These are phyloP conservation scores for Callipepla californica DNA, from an alignment of 2,113 vertebrate species.

Conservation along the genomic window DNA sequence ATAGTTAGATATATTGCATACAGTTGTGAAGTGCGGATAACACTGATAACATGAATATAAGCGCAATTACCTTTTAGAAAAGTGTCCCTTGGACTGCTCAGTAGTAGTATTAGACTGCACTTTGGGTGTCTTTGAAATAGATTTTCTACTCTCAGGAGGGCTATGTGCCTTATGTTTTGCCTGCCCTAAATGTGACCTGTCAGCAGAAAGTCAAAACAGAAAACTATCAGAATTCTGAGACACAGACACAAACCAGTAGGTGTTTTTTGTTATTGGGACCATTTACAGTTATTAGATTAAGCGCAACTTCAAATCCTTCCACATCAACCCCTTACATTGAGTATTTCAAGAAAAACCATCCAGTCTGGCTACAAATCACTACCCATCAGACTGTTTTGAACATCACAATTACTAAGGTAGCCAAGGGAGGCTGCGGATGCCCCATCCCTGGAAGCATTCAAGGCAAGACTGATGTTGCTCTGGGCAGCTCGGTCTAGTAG, in stretches of 20 bases:
- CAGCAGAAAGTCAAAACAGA: slow-evolving; percentile 87
- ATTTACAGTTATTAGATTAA: slow-evolving; percentile 10
- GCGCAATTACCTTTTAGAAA: slow-evolving; percentile 94
- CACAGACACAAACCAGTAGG: slow-evolving; percentile 62
- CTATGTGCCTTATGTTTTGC: slow-evolving; percentile 98
- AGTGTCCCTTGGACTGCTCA: slow-evolving; percentile 96
- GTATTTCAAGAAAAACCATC: not conserved
- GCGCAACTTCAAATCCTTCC: not conserved
- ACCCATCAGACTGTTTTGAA: not conserved
- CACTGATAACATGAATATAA: slow-evolving; percentile 74
- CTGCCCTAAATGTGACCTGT: slow-evolving; percentile 99
- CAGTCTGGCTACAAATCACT: not conserved
- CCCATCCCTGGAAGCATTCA: too few relatives aligned
- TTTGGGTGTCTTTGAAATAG: slow-evolving; percentile 99
- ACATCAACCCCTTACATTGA: not conserved
- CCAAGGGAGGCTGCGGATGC: too few relatives aligned
- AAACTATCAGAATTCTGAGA: slow-evolving; percentile 80
- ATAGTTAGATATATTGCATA: slow-evolving; percentile 29
- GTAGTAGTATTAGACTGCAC: slow-evolving; percentile 94
- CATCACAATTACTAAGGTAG: not conserved
- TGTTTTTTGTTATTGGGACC: slow-evolving; percentile 25
- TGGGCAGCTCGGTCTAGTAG: too few relatives aligned
- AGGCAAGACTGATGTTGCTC: too few relatives aligned
- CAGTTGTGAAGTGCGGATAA: slow-evolving; percentile 54
- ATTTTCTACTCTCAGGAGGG: slow-evolving; percentile 98